These are phyloP conservation scores for Chloropsis cyanopogon DNA, from an alignment of 2,113 vertebrate genomes.

Conservation along the genomic window DNA sequence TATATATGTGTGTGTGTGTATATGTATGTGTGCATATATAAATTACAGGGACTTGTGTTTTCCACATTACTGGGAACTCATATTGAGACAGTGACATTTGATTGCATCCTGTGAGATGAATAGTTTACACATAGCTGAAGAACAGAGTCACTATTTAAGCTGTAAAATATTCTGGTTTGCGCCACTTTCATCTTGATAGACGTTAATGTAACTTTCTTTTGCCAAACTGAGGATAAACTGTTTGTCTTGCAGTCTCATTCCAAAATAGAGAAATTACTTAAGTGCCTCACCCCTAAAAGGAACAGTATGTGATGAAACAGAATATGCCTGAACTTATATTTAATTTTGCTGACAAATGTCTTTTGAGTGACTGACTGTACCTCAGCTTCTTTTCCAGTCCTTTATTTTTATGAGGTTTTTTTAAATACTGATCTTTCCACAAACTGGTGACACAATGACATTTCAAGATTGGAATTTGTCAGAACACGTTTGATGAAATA, in stretches of 20 bases:
- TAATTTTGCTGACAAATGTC: constrained; percentile 42
- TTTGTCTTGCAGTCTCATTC: constrained; percentile 38
- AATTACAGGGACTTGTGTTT: not conserved
- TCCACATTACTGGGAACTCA: not conserved
- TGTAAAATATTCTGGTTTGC: not conserved
- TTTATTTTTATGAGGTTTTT: constrained; percentile 2
- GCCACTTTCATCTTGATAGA: not conserved
- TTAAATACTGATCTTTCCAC: not conserved
- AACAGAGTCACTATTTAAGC: not conserved
- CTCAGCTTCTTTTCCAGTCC: not conserved
- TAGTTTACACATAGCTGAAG: not conserved
- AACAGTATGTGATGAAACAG: constrained; percentile 44
- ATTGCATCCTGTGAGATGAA: not conserved
- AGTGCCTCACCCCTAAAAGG: constrained; percentile 38
- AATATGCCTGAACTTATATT: constrained; percentile 44
- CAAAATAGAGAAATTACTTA: constrained; percentile 15
- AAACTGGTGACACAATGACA: constrained; percentile 14
- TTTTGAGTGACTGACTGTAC: constrained; percentile 9
- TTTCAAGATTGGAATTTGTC: not conserved
- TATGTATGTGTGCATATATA: not conserved
- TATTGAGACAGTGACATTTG: not conserved
- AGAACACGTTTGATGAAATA: constrained; percentile 34
- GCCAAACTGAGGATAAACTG: constrained; percentile 22
- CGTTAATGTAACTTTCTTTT: constrained; percentile 9
- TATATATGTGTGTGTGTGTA: fast-evolving